These are phyloP conservation scores for Rotaria socialis DNA, from an alignment of 2,888 invertebrate species.

Conservation along the genomic window DNA sequence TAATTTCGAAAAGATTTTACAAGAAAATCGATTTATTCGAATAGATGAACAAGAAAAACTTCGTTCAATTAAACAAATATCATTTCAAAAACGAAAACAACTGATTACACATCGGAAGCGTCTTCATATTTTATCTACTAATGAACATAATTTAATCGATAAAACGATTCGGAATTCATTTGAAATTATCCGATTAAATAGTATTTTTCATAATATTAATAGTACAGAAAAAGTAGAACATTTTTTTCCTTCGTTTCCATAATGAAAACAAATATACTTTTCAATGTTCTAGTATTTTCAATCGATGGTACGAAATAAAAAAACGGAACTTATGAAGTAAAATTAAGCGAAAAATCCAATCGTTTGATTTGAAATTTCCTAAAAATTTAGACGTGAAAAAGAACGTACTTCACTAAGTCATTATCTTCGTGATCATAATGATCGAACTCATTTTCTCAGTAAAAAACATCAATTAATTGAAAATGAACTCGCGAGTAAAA, in stretches of 20 bases:
- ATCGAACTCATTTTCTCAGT: background rate
- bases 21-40: background rate
- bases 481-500: constrained; percentile 5
- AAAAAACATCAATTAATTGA: constrained; percentile 8
- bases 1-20: background rate
- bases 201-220: background rate
- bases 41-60: background rate
- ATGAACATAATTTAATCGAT: background rate
- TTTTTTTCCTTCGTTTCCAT: too few species aligned
- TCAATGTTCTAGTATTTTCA: background rate
- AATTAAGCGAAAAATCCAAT: background rate
- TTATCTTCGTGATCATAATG: background rate
- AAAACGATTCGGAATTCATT: background rate
- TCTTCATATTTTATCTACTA: background rate
- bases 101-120: background rate
- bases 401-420: background rate
- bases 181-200: background rate
- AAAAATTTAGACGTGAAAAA: background rate
- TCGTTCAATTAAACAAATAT: background rate
- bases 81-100: background rate
- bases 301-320: background rate
- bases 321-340: background rate
- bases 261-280: too few species aligned
- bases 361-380: too few species aligned
- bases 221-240: background rate